These are phyloP conservation scores for Belonocnema kinseyi DNA, from an alignment of 1,140 invertebrate genomes.

Conservation along the genomic window DNA sequence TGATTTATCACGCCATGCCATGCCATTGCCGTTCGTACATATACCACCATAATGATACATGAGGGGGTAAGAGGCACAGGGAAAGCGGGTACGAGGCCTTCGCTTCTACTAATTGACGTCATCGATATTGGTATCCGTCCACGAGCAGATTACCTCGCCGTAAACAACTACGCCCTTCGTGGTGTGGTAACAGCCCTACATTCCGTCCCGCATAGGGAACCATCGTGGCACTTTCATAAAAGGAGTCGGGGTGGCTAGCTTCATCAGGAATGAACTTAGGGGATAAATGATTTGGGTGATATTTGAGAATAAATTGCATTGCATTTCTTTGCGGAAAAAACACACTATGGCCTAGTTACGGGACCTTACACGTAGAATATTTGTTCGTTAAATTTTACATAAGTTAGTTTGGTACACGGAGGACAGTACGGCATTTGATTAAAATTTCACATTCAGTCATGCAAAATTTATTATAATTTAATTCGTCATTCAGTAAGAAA, in stretches of 20 bases:
- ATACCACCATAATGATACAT: slow-evolving; percentile 72
- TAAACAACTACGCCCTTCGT: slow-evolving; percentile 71
- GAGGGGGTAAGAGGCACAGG: slow-evolving; percentile 49
- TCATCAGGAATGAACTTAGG: no score
- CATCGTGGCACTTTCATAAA: slow-evolving; percentile 57
- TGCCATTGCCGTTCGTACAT: slow-evolving; percentile 65
- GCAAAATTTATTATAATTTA: no score
- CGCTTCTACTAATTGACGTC: slow-evolving; percentile 75
- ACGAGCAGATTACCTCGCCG: slow-evolving; percentile 74
- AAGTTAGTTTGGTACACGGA: no score
- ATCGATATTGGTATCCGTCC: slow-evolving; percentile 76
- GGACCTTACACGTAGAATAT: no score
- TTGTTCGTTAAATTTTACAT: no score
- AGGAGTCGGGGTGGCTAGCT: not conserved
- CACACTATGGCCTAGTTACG: no score
- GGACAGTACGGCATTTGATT: no score
- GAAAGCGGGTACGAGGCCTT: slow-evolving; percentile 54
- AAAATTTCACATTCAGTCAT: no score
- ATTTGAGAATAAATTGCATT: no score
- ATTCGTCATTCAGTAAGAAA: no score
- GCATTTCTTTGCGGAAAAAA: no score
- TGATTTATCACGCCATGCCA: slow-evolving; percentile 72
- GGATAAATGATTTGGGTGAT: no score
- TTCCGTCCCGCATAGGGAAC: slow-evolving; percentile 50
- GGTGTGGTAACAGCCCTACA: slow-evolving; percentile 41